Percentiles rank a stretch among this genome's conserved stretches.
These are phyloP conservation scores for Drosophila niveifrons DNA, from an alignment of 2,888 invertebrate genomes.

Conservation along the genomic window DNA sequence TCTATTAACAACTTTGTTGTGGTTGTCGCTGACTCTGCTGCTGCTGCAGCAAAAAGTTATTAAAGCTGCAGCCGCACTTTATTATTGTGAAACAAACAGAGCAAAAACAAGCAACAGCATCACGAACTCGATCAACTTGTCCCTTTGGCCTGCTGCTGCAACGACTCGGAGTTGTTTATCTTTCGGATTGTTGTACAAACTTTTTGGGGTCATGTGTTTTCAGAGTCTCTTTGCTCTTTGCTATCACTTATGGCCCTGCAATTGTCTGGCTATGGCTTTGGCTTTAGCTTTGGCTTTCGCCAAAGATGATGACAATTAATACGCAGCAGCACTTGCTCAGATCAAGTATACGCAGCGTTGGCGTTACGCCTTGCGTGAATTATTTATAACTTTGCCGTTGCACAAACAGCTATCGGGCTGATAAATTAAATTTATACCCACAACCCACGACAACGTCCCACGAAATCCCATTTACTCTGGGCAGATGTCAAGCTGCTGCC, in stretches of 20 bases:
- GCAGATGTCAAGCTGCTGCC: conserved; percentile 68
- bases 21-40: conserved; percentile 33
- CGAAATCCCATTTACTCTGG: conserved; percentile 37
- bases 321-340: neutral
- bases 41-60: conserved; percentile 63
- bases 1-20: conserved; percentile 58
- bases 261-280: conserved; percentile 10
- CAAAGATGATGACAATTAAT: conserved; percentile 22
- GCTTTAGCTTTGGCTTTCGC: too few relatives aligned
- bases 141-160: conserved; percentile 27
- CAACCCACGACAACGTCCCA: conserved; percentile 6
- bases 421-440: conserved; percentile 51
- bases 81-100: conserved; percentile 72
- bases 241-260: conserved; percentile 10
- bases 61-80: conserved; percentile 75
- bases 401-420: conserved; percentile 26
- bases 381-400: conserved; percentile 52
- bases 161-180: conserved; percentile 64
- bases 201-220: conserved; percentile 42
- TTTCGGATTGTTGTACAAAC: conserved; percentile 63
- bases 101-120: conserved; percentile 22
- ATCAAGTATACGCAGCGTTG: conserved; percentile 11
- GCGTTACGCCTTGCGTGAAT: conserved; percentile 18
- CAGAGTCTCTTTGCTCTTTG: neutral
- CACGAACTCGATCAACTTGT: conserved; percentile 53